Percentiles rank a stretch among this genome's conserved stretches.
These are phyloP conservation scores for Tricholaema leucomelas DNA, from an alignment of 2,113 vertebrate species.

Conservation along the genomic window DNA sequence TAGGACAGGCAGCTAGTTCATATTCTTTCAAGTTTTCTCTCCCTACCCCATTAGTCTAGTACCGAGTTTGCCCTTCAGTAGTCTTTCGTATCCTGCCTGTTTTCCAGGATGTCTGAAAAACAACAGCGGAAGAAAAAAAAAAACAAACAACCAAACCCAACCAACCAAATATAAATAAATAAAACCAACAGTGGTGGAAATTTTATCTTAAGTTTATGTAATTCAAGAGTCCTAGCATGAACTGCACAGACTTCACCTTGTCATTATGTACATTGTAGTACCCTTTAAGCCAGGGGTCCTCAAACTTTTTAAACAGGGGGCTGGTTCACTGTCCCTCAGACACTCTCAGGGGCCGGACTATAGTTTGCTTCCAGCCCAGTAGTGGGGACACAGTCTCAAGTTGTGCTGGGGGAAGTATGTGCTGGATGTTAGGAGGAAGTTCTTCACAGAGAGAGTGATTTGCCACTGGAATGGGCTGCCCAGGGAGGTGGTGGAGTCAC, in stretches of 20 bases:
- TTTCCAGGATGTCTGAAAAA: neutral
- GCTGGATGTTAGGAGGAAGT: too few relatives aligned
- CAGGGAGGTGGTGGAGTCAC: too few relatives aligned
- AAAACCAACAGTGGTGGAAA: neutral
- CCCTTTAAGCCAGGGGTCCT: too few relatives aligned
- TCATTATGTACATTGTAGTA: neutral
- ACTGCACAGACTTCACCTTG: neutral
- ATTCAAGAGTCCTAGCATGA: neutral
- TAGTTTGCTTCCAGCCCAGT: too few relatives aligned
- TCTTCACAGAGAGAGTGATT: too few relatives aligned
- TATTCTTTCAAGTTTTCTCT: neutral
- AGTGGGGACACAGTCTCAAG: too few relatives aligned
- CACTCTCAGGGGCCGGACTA: too few relatives aligned
- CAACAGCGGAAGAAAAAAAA: neutral
- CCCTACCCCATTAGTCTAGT: neutral
- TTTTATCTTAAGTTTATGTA: neutral
- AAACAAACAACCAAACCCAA: neutral
- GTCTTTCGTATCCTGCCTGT: neutral
- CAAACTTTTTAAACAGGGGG: too few relatives aligned
- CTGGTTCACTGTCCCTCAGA: too few relatives aligned
- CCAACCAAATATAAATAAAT: too few relatives aligned
- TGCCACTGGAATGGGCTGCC: too few relatives aligned
- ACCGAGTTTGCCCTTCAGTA: neutral
- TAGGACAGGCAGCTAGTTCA: neutral
- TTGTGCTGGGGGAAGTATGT: too few relatives aligned